Conservation (phyloP, 2,797 vertebrate genomes). For the Trachurus trachurus region DNA sequence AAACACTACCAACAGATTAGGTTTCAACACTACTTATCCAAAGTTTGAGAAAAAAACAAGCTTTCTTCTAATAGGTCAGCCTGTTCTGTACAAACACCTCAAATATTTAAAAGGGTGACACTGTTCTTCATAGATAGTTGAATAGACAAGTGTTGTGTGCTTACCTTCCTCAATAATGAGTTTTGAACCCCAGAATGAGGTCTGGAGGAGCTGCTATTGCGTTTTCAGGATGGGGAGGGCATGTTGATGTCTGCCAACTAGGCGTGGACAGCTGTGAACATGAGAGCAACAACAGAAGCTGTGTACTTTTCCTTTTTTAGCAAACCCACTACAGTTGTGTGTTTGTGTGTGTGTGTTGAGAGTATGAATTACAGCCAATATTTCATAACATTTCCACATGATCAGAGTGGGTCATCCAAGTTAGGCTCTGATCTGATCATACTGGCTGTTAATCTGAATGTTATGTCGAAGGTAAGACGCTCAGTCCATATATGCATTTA, state of each 20-base stretch:
- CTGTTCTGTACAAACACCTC: not conserved
- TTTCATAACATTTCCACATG: conserved; percentile 58
- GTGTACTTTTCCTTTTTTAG: conserved; percentile 66
- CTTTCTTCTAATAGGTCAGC: not conserved
- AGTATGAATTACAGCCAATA: conserved; percentile 50
- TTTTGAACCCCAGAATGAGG: conserved; percentile 18
- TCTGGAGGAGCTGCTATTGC: conserved; percentile 23
- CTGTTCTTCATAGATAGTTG: conserved; percentile 1
- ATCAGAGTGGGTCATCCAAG: conserved; percentile 44
- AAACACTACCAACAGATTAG: conserved; percentile 1
- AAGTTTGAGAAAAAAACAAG: not conserved
- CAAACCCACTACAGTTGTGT: conserved; percentile 28
- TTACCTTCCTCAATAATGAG: conserved; percentile 16
- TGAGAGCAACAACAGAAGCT: conserved; percentile 60
- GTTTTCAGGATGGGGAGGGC: conserved; percentile 43
- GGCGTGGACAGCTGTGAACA: conserved; percentile 69
- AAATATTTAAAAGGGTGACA: not conserved
- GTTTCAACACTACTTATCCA: conserved; percentile 13
- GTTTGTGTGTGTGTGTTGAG: not conserved
- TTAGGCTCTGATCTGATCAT: conserved; percentile 51
- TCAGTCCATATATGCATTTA: not conserved
- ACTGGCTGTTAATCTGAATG: conserved; percentile 31
- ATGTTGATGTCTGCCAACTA: conserved; percentile 59
- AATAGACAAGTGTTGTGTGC: not conserved
- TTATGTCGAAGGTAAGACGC: not conserved